Conservation (phyloP, 1,140 invertebrate species). For the Zaprionus vittiger region DNA sequence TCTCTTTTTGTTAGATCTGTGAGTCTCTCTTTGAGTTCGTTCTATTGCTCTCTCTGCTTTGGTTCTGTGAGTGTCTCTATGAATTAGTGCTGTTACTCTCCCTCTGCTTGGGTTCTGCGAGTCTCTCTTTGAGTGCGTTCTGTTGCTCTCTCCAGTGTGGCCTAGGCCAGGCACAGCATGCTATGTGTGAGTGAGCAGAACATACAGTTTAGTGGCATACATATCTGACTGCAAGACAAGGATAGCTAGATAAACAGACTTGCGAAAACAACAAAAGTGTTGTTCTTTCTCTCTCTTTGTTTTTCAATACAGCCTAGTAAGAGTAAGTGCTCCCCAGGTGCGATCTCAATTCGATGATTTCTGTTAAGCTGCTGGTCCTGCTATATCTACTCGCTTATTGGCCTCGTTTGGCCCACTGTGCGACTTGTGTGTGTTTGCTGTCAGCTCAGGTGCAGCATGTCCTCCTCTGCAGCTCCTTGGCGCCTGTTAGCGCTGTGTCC, state of each 20-base stretch:
- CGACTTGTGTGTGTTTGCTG: slow-evolving; percentile 21
- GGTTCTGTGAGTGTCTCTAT: no score
- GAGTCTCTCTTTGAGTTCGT: no score
- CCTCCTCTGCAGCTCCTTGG: slow-evolving; percentile 20
- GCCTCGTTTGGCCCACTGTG: slow-evolving; percentile 28
- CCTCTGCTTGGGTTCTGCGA: no score
- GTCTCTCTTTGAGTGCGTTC: neutral
- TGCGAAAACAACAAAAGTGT: neutral
- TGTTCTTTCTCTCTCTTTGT: neutral
- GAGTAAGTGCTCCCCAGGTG: neutral
- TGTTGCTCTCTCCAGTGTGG: neutral
- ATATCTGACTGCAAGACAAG: no score
- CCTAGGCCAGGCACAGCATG: neutral
- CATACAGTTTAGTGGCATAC: neutral
- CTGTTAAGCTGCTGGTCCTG: neutral
- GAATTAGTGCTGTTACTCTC: no score
- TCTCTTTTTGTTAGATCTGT: no score
- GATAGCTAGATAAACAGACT: neutral
- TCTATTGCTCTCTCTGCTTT: neutral
- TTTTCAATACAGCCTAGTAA: neutral
- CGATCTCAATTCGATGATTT: neutral
- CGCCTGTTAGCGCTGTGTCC: slow-evolving; percentile 24
- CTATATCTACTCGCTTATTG: neutral
- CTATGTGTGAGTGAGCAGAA: neutral
- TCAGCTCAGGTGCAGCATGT: slow-evolving; percentile 53